Evolutionary conservation across 2,888 invertebrate genomes (phyloP).

Genomic region (Podabrus alpinus): DNA sequence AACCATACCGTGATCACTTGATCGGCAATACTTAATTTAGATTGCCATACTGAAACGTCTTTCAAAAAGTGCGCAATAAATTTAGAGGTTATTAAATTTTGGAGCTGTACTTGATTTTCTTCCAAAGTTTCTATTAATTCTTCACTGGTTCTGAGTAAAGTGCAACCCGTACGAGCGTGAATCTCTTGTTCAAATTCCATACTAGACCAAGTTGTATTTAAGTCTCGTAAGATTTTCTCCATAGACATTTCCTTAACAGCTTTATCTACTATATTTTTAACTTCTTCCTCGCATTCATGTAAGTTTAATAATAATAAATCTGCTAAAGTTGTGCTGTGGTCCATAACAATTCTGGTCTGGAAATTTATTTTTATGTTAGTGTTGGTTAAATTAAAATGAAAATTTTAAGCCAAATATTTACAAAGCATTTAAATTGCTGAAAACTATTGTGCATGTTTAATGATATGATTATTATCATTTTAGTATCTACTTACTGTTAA

Average conservation of each 20-base stretch:
- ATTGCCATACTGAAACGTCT: constrained; percentile 94
- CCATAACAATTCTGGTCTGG: constrained; percentile 93
- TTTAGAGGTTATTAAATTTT: constrained; percentile 95
- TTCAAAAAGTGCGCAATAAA: constrained; percentile 94
- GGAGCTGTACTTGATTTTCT: constrained; percentile 96
- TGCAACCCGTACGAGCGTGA: constrained; percentile 85
- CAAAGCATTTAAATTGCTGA: background rate
- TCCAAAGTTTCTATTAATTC: constrained; percentile 95
- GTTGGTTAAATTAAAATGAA: background rate
- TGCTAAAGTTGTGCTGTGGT: constrained; percentile 86
- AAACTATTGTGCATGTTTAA: background rate
- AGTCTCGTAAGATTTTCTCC: constrained; percentile 91
- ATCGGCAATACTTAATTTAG: constrained; percentile 88
- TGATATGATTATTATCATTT: background rate
- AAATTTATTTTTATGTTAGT: constrained; percentile 30
- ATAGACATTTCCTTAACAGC: constrained; percentile 98
- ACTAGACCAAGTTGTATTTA: constrained; percentile 88
- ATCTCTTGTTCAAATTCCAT: constrained; percentile 93
- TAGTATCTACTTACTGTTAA: constrained; percentile 71
- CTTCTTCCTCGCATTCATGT: constrained; percentile 97
- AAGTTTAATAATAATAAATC: constrained; percentile 89
- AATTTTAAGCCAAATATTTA: background rate
- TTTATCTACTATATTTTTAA: constrained; percentile 96
- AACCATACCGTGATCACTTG: constrained; percentile 92
- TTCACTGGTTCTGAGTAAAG: constrained; percentile 86